Percentiles rank a stretch among this genome's conserved stretches.
Conservation (phyloP, 2,888 invertebrate genomes). For the Pandemis corylana region DNA sequence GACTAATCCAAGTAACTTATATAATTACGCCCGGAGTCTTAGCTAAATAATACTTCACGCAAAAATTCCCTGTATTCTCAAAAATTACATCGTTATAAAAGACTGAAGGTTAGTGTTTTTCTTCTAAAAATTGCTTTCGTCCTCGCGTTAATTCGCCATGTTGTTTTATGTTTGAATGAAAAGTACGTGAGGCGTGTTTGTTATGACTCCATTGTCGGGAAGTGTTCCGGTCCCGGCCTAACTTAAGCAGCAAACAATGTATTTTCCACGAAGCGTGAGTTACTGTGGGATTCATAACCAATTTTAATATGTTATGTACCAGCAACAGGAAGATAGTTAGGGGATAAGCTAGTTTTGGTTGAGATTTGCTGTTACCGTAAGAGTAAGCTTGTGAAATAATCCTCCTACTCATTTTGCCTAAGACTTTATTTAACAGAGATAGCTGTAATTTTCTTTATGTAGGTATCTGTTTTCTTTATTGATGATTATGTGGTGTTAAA, state of each 20-base stretch:
- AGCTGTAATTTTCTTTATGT: too few species aligned
- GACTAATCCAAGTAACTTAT: not conserved
- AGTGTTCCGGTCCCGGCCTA: slow-evolving; percentile 11
- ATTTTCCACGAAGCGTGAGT: not conserved
- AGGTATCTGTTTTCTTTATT: too few species aligned
- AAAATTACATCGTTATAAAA: not conserved
- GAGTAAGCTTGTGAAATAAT: too few species aligned
- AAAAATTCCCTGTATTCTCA: not conserved
- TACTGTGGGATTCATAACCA: not conserved
- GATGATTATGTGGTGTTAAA: too few species aligned
- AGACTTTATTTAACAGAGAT: too few species aligned
- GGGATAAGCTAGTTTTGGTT: not conserved
- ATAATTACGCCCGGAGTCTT: not conserved
- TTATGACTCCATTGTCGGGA: slow-evolving; percentile 29
- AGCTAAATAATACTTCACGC: not conserved
- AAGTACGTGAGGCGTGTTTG: slow-evolving; percentile 18
- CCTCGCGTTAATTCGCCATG: slow-evolving; percentile 16
- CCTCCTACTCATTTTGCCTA: too few species aligned
- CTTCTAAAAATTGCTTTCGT: slow-evolving; percentile 2
- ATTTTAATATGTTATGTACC: not conserved
- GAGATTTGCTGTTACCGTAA: too few species aligned
- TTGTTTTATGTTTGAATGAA: slow-evolving; percentile 22
- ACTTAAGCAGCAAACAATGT: slow-evolving; percentile 7
- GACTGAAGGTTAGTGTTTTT: not conserved
- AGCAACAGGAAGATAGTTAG: not conserved